phyloP scores from a whole-genome alignment of 2,888 invertebrate species.

The Cosmopolites sordidus region DNA sequence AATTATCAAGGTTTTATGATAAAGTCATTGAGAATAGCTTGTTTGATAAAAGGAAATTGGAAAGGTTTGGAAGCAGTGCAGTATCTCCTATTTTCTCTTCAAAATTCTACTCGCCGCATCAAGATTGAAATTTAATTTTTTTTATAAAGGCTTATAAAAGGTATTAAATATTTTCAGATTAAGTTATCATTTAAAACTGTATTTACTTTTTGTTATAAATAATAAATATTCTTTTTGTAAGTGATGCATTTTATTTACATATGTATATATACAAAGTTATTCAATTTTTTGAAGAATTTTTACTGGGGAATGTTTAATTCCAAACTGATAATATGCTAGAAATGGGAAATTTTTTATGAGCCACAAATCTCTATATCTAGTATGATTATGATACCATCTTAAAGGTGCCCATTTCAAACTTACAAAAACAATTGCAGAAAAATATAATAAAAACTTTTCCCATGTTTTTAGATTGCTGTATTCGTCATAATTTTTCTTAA shows the following conservation, averaged over 20 bases:
- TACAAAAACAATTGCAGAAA: constrained; percentile 2
- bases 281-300: constrained; percentile 12
- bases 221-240: too few relatives aligned
- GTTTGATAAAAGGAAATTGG: constrained; percentile 40
- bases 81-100: constrained; percentile 41
- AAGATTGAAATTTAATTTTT: constrained; percentile 31
- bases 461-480: constrained; percentile 9
- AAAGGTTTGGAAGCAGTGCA: constrained; percentile 41
- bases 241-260: neutral
- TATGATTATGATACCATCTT: constrained; percentile 42
- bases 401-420: constrained; percentile 17
- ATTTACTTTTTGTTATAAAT: neutral
- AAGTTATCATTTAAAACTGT: neutral
- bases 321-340: constrained; percentile 63
- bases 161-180: neutral
- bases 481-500: constrained; percentile 7
- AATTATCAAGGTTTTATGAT: constrained; percentile 91
- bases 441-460: constrained; percentile 13
- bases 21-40: constrained; percentile 64
- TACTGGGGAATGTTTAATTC: constrained; percentile 58
- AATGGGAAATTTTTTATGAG: constrained; percentile 66
- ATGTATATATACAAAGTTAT: constrained; percentile 1
- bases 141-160: neutral
- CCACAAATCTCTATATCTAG: constrained; percentile 53
- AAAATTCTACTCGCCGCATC: constrained; percentile 45